Evolutionary conservation across 2,113 vertebrate species (phyloP), one percentile per base, ranked within the genome.

Genomic region (Dipodomys ordii): DNA sequence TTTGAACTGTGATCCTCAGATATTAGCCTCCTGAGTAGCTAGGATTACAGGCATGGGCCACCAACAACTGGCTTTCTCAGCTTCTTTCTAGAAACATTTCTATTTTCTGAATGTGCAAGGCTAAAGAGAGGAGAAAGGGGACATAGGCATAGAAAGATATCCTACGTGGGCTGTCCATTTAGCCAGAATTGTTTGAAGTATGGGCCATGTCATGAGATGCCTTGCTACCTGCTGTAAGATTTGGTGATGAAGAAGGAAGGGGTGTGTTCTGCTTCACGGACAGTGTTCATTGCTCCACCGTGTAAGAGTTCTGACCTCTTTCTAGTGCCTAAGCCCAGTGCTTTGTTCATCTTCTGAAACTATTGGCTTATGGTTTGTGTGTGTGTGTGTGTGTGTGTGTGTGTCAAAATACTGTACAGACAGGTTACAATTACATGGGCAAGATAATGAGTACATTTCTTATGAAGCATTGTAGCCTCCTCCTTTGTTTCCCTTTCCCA

Each of bases 331-430:
- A 46, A 28, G 28, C 64, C 32, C 78, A 2, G 6, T n/a, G 44
- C 65, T 86, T 73, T 46, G 46, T 69, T 88, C 39, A 68, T 39
- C 67, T 73, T 64, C 23, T 28, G 19, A 95, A 95, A 87, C 28
- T 13, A 6, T 3, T 92, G 60, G n/a, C 60, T 67, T 83, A 53
- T 53, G 9, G 11, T 53, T 53, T 53, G 11, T 53, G 8, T 28
- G 3, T 39, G 3, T 39, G 35, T 35, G 35, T 35, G 35, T 35
- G 35, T 35, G 35, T 35, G 35, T 35, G 35, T 35, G 35, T 35
- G 35, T 39, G 39, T 39, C 4, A 39, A 39, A 39, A 39, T 39
- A 39, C 39, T 39, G 39, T 39, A 39, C 39, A 39, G 39, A 39
- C 3, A 3, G 39, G 39, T 39, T 39, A 39, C 39, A 39, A 39